Conservation (phyloP, 2,888 invertebrate genomes). For the Spisula subtruncata region DNA sequence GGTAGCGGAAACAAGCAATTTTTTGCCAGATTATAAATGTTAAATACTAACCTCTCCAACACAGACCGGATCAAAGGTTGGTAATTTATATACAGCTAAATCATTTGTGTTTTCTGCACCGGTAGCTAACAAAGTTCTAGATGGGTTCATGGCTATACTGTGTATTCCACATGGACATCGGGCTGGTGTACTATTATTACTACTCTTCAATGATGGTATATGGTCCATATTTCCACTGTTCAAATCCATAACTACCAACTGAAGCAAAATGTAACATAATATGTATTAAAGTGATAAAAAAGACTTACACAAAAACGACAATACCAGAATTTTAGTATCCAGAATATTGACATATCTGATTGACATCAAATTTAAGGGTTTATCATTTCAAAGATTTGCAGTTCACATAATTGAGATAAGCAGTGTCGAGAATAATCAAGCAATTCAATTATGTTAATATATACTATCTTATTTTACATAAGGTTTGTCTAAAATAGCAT, state of each 20-base stretch:
- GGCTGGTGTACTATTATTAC: constrained; percentile 83
- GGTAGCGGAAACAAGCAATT: too few relatives aligned
- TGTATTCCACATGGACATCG: constrained; percentile 94
- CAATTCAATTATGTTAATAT: too few relatives aligned
- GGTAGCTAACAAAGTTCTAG: constrained; percentile 94
- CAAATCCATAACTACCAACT: constrained; percentile 97
- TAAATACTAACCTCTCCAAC: constrained; percentile 92
- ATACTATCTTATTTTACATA: too few relatives aligned
- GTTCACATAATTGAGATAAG: too few relatives aligned
- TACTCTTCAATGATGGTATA: constrained; percentile 93
- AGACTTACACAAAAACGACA: too few relatives aligned
- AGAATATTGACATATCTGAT: too few relatives aligned
- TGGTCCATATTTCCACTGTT: constrained; percentile 95
- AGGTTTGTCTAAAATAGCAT: too few relatives aligned
- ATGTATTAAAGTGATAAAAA: too few relatives aligned
- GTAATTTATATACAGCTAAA: constrained; percentile 95
- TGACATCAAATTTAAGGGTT: too few relatives aligned
- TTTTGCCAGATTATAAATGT: background rate
- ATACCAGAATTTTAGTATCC: too few relatives aligned
- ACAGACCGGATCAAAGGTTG: constrained; percentile 97
- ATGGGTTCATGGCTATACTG: constrained; percentile 97
- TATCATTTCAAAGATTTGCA: too few relatives aligned
- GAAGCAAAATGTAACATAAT: constrained; percentile 69
- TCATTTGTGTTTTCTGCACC: constrained; percentile 97
- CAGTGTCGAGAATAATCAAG: too few relatives aligned